Conservation (phyloP, 1,140 invertebrate species). For the Scaptodrosophila lebanonensis region DNA sequence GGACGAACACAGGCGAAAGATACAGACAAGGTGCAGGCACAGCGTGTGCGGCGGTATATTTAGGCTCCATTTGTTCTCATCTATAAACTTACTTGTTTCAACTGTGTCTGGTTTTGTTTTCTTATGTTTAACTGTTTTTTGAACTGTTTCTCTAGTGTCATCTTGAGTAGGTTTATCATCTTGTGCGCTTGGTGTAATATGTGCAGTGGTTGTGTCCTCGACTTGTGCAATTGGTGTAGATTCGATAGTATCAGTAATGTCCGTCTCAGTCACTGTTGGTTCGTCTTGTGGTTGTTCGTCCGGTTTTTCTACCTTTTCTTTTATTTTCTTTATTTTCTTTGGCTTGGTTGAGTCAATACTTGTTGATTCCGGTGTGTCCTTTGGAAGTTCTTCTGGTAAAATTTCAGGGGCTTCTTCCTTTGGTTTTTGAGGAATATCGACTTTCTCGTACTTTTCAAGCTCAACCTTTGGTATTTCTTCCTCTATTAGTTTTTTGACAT, state of each 20-base stretch:
- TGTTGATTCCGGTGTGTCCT: slow-evolving; percentile 12
- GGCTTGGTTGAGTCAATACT: slow-evolving; percentile 32
- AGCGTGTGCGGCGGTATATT: slow-evolving; percentile 41
- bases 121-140: slow-evolving; percentile 71
- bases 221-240: slow-evolving; percentile 56
- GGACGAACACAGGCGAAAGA: slow-evolving; percentile 52
- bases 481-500: slow-evolving; percentile 55
- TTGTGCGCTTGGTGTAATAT: slow-evolving; percentile 73
- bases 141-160: slow-evolving; percentile 65
- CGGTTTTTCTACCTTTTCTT: slow-evolving; percentile 19
- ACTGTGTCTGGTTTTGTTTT: slow-evolving; percentile 72
- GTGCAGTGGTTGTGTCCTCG: slow-evolving; percentile 72
- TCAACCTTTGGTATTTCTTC: slow-evolving; percentile 65
- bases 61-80: slow-evolving; percentile 54
- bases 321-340: slow-evolving; percentile 40
- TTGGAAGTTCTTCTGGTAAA: slow-evolving; percentile 9
- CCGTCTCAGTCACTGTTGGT: slow-evolving; percentile 38
- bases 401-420: slow-evolving; percentile 19
- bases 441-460: slow-evolving; percentile 62
- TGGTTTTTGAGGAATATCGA: slow-evolving; percentile 48
- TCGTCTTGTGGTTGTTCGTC: slow-evolving; percentile 35
- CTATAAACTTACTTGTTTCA: slow-evolving; percentile 76
- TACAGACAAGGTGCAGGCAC: slow-evolving; percentile 56
- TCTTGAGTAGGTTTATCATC: slow-evolving; percentile 64
- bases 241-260: slow-evolving; percentile 44